Evolutionary conservation across 1,140 invertebrate species (phyloP), one percentile per base, ranked within the genome.

Genomic region (Zophobas morio): DNA sequence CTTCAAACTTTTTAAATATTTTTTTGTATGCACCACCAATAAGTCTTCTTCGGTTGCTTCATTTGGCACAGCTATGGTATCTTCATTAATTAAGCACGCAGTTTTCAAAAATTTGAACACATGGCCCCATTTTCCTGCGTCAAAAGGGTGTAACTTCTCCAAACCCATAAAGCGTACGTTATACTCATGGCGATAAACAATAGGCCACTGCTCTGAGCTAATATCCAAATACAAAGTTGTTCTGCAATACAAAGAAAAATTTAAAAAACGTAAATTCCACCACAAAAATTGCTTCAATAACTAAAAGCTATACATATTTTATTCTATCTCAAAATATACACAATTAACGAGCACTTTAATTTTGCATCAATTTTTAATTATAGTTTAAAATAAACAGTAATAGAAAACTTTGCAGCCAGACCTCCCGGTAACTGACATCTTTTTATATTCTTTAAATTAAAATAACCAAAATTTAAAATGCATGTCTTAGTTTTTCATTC

Each of bases 101-200:
- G 89, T 86, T 81, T 89, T 88, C 32, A 94, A 84, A 77, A 89
- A 87, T 70, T 83, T 80, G 75, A 78, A 82, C 83, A 96, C 91
- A 84, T 93, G 91, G 70, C 91, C 91, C 93, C 95, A 96, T 89
- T 96, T 97, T 79, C 90, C 90, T 1, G 95, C 90, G 90, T 97
- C 95, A 87, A 97, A 96, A n/a, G 95, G 92, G 89, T 96, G 95
- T 20, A 95, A 87, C 84, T 92, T 95, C 87, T 96, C 94, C 56
- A 96, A 86, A 33, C 94, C 94, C 82, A 89, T 87, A 84, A 96
- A 94, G n/a, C 89, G 89, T 74, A 97, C 95, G 87, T 96, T 94
- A 85, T 97, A 97, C 71, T 93, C 89, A 37, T 90, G 85, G 73
- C 91, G 88, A 84, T 95, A 96, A 1, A 96, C 90, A 76, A 96